phyloP scores from a whole-genome alignment of 2,888 invertebrate genomes.

The Junonia oenone region DNA sequence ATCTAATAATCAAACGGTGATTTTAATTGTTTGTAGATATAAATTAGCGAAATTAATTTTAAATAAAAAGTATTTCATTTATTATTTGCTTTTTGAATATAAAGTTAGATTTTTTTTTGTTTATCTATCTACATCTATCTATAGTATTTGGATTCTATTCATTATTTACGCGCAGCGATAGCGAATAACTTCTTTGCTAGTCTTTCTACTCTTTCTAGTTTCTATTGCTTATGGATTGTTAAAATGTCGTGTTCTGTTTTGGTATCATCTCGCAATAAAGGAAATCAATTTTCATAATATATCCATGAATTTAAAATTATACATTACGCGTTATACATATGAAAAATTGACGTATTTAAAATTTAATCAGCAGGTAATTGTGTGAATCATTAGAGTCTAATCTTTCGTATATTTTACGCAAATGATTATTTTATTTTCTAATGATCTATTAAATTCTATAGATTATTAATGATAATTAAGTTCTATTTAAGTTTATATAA shows the following conservation, averaged over 20 bases:
- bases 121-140: no score
- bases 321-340: slow-evolving; percentile 37
- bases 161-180: background rate
- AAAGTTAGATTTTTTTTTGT: no score
- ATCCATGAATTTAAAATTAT: slow-evolving; percentile 45
- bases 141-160: no score
- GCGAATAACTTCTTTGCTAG: background rate
- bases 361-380: slow-evolving; percentile 36
- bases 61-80: no score
- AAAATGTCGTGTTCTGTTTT: slow-evolving; percentile 78
- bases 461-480: slow-evolving; percentile 28
- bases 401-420: slow-evolving; percentile 25
- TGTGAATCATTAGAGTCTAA: slow-evolving; percentile 25
- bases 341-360: slow-evolving; percentile 37
- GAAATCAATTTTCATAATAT: slow-evolving; percentile 57
- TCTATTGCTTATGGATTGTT: slow-evolving; percentile 51
- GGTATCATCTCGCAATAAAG: slow-evolving; percentile 62
- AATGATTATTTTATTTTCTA: slow-evolving; percentile 41
- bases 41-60: no score
- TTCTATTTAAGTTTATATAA: slow-evolving; percentile 11
- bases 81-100: no score
- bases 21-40: no score
- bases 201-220: slow-evolving; percentile 20
- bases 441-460: slow-evolving; percentile 36
- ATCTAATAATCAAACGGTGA: no score